Evolutionary conservation across 2,888 invertebrate species (phyloP), one percentile per base, ranked within the genome.

Genomic region (Synergus umbraculus): DNA sequence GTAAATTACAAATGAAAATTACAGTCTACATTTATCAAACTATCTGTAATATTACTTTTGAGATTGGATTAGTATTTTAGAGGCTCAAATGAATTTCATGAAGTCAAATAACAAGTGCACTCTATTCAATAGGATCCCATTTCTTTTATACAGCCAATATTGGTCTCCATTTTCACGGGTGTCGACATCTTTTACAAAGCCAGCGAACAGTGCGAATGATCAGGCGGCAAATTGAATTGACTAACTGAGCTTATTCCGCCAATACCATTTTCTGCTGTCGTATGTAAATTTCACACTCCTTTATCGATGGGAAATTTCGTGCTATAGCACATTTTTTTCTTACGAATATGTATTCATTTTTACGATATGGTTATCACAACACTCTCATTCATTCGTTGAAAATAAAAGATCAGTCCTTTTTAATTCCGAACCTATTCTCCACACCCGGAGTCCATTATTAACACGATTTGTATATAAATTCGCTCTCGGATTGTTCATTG

Each of bases 71-170:
- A 13, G 12, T 63, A 7, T 13, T 54, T 54, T 29, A 54, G 12
- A 73, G 37, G 12, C n/a, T 37, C 4, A 41, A 73, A 54, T 73
- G 37, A 73, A 73, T 73, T 73, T 73, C 37, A 73, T n/a, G 37
- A 29, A 73, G 37, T 49, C 49, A 73, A 15, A n/a, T 46, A 69
- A 37, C 29, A n/a, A 10, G 41, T n/a, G 66, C 66, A 66, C 66
- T 66, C 10, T 41, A 18, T 18, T 66, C 66, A 44, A 66, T 66
- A 41, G 43, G 43, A 18, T 66, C 66, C 18, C 66, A 66, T 66
- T 66, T 66, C 66, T 66, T 66, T 66, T 44, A 18, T 66, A 44
- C 10, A 41, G 18, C 66, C 66, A 66, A 66, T 66, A 44, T 66
- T 43, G 66, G n/a, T 18, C 18, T 66, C 66, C 43, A 43, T 66